Base-by-base conservation (phyloP, 2,797 vertebrate genomes). In the Avahi laniger region DNA sequence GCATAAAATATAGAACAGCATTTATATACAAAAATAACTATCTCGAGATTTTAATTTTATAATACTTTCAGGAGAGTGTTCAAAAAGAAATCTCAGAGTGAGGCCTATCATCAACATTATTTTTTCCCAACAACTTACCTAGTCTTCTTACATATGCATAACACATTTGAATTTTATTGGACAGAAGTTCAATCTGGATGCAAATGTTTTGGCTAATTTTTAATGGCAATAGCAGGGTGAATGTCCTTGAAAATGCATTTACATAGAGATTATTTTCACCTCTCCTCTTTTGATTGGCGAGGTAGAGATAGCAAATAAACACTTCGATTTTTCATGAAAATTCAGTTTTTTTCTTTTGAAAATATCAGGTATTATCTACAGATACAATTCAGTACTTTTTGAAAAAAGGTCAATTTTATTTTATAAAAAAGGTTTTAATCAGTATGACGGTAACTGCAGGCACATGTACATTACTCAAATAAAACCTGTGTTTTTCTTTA, bases 191-290 rank as follows among this genome's bases (percentile, higher is more conserved):
- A 87, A 73, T 91, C 63, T 52, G 46, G 38, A 91, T 91, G 15
- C 22, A 82, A 90, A 93, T 78, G 7, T 30, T 96, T 87, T 72
- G 15, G 1, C 75, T 93, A 95, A 87, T 50, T 86, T 12, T 78
- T 90, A 87, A 90, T 65, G 72, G 5, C 48, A 75, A 52, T 90
- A 80, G 48, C 30, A 89, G 1, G 63, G 57, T 9, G 0, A 48
- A 79, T 67, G 59, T 65, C 48, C 63, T 93, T 95, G 61, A 95
- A 78, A 88, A 57, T 83, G 0, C 26, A 95, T 88, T 96, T 57
- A 46, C 78, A 93, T 48, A 79, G 30, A 79, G 26, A 91, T 86
- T 95, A 33, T 88, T 91, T 93, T 88, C 54, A 48, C 38, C 7
- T 91, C 11, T 85, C 18, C 8, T 93, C 61, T 93, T 88, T 93